phyloP scores from a whole-genome alignment of 1,140 invertebrate genomes.

The Drosophila mauritiana region DNA sequence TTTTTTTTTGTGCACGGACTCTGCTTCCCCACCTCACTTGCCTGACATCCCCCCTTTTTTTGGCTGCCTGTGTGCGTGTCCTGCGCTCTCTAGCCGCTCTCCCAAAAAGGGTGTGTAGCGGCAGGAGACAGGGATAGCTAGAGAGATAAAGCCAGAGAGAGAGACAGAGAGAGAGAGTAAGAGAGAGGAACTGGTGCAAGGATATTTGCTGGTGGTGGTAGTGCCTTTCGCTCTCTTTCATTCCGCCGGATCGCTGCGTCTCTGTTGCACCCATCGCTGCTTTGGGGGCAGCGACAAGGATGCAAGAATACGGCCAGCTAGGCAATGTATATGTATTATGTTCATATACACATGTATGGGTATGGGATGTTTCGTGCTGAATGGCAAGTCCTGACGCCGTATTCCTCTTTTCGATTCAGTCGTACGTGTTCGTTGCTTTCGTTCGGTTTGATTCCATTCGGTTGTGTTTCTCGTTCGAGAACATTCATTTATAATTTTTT shows the following conservation, averaged over 20 bases:
- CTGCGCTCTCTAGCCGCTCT: slow-evolving; percentile 8
- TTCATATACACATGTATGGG: not conserved
- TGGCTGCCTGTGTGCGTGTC: not conserved
- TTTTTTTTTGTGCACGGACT: slow-evolving; percentile 6
- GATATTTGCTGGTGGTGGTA: slow-evolving; percentile 24
- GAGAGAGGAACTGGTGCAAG: slow-evolving; percentile 1
- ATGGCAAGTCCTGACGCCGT: slow-evolving; percentile 40
- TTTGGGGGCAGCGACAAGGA: slow-evolving; percentile 41
- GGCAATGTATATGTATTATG: slow-evolving; percentile 4
- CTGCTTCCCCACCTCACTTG: not conserved
- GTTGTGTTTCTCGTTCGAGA: slow-evolving; percentile 84
- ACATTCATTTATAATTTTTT: slow-evolving; percentile 85
- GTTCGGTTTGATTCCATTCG: slow-evolving; percentile 84
- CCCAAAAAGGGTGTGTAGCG: slow-evolving; percentile 70
- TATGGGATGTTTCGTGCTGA: not conserved
- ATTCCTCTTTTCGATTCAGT: slow-evolving; percentile 57
- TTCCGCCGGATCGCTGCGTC: slow-evolving; percentile 19
- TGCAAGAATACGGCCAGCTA: slow-evolving; percentile 37
- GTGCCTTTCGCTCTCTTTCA: slow-evolving; percentile 10
- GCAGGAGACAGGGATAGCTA: slow-evolving; percentile 10
- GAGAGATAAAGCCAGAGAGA: not conserved
- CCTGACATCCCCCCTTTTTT: not conserved
- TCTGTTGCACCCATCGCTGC: slow-evolving; percentile 13
- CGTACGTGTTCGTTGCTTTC: slow-evolving; percentile 85
- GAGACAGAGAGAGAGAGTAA: slow-evolving; percentile 4